Evolutionary conservation across 2,113 vertebrate genomes (phyloP), one percentile per base, ranked within the genome.

Genomic region (Cyphomyrus discorhynchus): DNA sequence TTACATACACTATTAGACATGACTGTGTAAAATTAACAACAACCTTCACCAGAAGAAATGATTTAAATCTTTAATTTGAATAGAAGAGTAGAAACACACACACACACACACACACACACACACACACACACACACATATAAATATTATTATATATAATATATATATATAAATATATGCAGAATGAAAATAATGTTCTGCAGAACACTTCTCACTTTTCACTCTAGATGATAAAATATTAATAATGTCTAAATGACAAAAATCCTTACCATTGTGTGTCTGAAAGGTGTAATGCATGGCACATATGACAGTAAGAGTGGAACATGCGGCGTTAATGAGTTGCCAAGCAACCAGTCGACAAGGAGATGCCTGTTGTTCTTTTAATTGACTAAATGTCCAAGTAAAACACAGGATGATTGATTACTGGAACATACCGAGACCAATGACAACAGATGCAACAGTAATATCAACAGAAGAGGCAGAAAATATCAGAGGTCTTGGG

Each of bases 351-450:
- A 86, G 84, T 47, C 2, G 13, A 50, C 85, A 53, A 86, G 49
- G 49, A 52, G 85, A n/a, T 52, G 49, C 27, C n/a, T 27, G 47
- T 86, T 53, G 45, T 47, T 86, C n/a, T 53, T 86, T 52, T 52
- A 19, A 86, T 86, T 86, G 85, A 86, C 85, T 53, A 53, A n/a
- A 31, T 19, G 85, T 86, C 85, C 49, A 52, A 45, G n/a, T 31
- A 39, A 19, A n/a, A 35, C 24, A 52, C 85, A 17, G n/a, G 49
- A 86, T 86, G 85, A 86, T 86, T 86, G 21, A 50, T 86, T 49
- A 86, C 85, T 52, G 49, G 24, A 86, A 17, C 49, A 53, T n/a
- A 35, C 27, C 3, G 11, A 35, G n/a, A 86, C 46, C 45, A 85
- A 86, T 15, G 15, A 86, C n/a, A 86, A 19, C 47, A 86, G n/a